Base-by-base conservation (phyloP, 2,888 invertebrate species). In the Cheilosia grossa region DNA sequence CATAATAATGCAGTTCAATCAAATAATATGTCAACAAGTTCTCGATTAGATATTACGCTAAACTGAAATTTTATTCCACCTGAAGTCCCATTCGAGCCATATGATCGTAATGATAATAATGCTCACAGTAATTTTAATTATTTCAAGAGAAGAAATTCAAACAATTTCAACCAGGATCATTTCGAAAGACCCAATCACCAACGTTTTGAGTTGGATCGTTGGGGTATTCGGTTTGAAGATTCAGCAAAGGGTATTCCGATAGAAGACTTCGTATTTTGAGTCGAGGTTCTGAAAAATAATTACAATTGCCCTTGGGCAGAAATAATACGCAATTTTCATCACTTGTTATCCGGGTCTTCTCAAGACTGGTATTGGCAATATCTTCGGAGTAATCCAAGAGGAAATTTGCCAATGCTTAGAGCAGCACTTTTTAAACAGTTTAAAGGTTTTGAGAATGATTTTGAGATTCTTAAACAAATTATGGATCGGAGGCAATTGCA, bases 161-260 rank as follows among this genome's bases (percentile, higher is more conserved):
- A 40, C 15, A 10, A 2, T 10, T 40, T 40, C 2, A 40, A 40
- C 10, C 40, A 40, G 40, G 40, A 40, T 40, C 40, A 40, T 15
- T 40, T 40, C 40, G 40, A 40, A 10, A 40, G 40, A 40, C 40
- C 40, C 40, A 40, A 10, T 40, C 40, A 40, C 24, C 21, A 24
- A 49, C 49, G 21, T 21, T 49, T 70, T 7, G 59, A 64, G 21
- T 24, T 82, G 2, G 81, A 81, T 37, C 74, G 59, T 17, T 75
- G 53, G 53, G 75, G 70, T 0, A 4, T 75, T 10, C n/a, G n/a
- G 21, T 81, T 81, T 69, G 64, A 81, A 30, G 81, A 75, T 2
- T 58, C 58, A 15, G 40, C 13, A 1, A 47, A n/a, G 4, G 27
- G 10, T 4, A 27, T 70, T 24, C 49, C 49, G 1, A 24, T 51